Evolutionary conservation across 2,113 vertebrate genomes (phyloP), one percentile per base, ranked within the genome.

Genomic region (Anolis sagrei): DNA sequence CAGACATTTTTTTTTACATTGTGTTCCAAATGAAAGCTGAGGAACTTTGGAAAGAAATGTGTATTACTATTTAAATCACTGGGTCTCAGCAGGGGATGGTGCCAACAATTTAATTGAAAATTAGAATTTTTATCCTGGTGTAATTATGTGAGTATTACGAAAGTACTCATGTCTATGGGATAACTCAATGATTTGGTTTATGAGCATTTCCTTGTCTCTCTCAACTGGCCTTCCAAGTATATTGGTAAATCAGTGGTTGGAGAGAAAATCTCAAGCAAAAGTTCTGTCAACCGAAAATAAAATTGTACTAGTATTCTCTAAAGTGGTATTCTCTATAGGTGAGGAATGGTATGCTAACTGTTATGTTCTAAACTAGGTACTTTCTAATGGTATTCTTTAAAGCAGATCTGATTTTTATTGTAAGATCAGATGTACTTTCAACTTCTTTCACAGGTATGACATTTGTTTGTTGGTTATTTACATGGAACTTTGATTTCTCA

Each of bases 41-140:
- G 66, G 1, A 78, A 1, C 39, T 92, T 90, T 85, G n/a, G 66
- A 34, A 87, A 91, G 21, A 89, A 89, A 58, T 90, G 91, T 87
- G 54, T 44, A 76, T 58, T 92, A 88, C 89, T 94, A 82, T 88
- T 92, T 86, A 85, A 79, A 87, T 83, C 87, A 29, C 54, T 83
- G 7, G 83, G 48, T 79, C 88, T 92, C 85, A 83, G 36, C 75
- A 32, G 44, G 88, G 80, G 75, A 85, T 86, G 77, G 61, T 90
- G 74, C 68, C 91, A 83, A 66, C 87, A 88, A 34, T 64, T 91
- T 87, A 92, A 89, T 66, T 90, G 61, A 73, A 93, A 85, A 48
- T 80, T 72, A 84, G 13, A 76, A 48, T 91, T 81, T 74, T 88
- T 58, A 81, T 88, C 51, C 54, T 82, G 83, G 76, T 39, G 86